Conservation (phyloP, 64 coral and sea anemone species). For the Astreopora myriophthalma region DNA sequence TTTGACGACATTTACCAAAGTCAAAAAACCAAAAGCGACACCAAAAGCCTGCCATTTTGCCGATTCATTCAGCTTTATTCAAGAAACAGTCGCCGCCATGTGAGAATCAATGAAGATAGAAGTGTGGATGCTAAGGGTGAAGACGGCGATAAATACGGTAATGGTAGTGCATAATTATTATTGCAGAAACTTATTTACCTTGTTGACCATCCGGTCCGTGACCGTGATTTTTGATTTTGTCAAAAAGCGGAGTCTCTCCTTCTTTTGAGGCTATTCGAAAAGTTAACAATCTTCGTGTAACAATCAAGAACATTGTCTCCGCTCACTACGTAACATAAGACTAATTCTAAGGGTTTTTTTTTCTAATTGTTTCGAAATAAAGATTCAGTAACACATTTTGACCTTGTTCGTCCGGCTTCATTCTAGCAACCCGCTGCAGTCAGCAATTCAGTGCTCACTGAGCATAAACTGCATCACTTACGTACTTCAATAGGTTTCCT, state of each 20-base stretch:
- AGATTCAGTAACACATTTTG: neutral
- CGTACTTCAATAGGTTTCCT: neutral
- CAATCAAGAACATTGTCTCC: neutral
- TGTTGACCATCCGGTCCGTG: neutral
- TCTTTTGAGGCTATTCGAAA: neutral
- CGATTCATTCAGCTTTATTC: slow-evolving; percentile 93
- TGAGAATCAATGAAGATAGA: slow-evolving; percentile 72
- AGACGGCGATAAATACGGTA: slow-evolving; percentile 95
- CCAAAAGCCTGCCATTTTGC: slow-evolving; percentile 66
- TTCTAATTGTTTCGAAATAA: neutral
- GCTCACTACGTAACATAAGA: neutral
- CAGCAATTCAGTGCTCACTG: neutral
- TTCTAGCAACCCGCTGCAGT: neutral
- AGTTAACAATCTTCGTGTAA: neutral
- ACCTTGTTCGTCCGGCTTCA: neutral
- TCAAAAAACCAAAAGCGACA: slow-evolving; percentile 41
- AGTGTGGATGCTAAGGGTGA: slow-evolving; percentile 83
- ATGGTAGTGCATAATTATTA: slow-evolving; percentile 12
- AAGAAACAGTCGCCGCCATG: slow-evolving; percentile 80
- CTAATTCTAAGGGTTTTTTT: neutral
- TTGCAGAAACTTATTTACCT: neutral
- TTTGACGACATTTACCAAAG: slow-evolving; percentile 46
- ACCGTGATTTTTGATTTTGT: neutral
- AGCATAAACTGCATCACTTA: neutral
- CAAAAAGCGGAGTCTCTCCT: neutral